Evolutionary conservation across 1,140 invertebrate species (phyloP), one percentile per base, ranked within the genome.

Genomic region (Cephus cinctus): DNA sequence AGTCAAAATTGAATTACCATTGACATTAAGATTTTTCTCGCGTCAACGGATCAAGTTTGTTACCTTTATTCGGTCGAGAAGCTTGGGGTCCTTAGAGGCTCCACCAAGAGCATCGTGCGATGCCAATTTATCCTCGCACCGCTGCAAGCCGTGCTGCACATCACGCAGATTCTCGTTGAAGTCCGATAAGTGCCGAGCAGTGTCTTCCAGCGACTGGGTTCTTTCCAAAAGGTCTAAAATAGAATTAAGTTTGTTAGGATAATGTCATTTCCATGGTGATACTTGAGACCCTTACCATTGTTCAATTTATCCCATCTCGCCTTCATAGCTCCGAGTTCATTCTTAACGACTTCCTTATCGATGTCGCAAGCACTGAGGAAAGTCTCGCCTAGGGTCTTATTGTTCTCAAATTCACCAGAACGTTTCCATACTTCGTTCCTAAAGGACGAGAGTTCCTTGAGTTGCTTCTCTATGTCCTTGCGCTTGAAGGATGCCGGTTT

Each of bases 361-460:
- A 90, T 85, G 63, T 97, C 92, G 53, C 92, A 94, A 41, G 89
- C 83, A 2, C 82, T 81, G 15, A 91, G 75, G 75, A 97, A 92
- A 0, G 89, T 88, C 56, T 96, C 90, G 8, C 93, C 94, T 2
- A 88, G 76, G 0, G 84, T 88, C 65, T 85, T 87, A 49, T 88
- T 88, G 65, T 91, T 91, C 58, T 97, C 94, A 66, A 89, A 96
- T 72, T 97, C 94, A 6, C 91, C 92, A 36, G 90, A 90, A 53
- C 89, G 88, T 64, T 94, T 91, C 85, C 92, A 92, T 0, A 96
- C 84, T 60, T 97, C 95, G 67, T 94, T 96, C 56, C 93, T 85
- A 74, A 97, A 90, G 22, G 86, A 83, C 57, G 94, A 90, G 20
- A 96, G 76, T 63, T 98, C 94, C 47, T 91, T 88, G 0, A 97